phyloP scores from a whole-genome alignment of 2,888 invertebrate species.

The Pinctada fucata region DNA sequence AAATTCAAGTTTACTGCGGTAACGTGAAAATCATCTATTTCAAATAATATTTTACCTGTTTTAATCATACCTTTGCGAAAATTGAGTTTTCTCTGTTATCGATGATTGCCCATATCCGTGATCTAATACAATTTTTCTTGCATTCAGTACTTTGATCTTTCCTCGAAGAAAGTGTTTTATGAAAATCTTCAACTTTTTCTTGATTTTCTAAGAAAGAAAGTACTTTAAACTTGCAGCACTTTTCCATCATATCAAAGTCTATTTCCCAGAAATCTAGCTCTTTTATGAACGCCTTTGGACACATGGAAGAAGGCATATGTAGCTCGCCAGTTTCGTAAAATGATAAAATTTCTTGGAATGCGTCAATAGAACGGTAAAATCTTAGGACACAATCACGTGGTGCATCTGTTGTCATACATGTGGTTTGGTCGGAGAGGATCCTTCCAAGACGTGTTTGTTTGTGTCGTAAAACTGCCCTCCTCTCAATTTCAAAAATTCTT shows the following conservation, averaged over 20 bases:
- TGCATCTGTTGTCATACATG: too few relatives aligned
- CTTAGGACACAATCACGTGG: background rate
- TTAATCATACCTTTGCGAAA: background rate
- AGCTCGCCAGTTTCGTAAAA: constrained; percentile 47
- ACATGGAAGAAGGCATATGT: constrained; percentile 45
- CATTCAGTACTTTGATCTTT: background rate
- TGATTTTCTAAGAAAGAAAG: background rate
- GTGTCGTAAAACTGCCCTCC: too few relatives aligned
- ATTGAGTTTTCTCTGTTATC: background rate
- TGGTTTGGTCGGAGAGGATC: too few relatives aligned
- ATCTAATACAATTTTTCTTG: background rate
- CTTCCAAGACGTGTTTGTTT: too few relatives aligned
- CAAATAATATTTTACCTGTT: too few relatives aligned
- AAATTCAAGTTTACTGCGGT: too few relatives aligned
- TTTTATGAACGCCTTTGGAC: constrained; percentile 45
- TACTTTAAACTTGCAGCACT: constrained; percentile 28
- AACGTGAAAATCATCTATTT: too few relatives aligned
- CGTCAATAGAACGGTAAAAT: constrained; percentile 33
- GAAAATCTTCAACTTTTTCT: background rate
- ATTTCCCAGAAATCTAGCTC: constrained; percentile 50
- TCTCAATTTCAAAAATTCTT: too few relatives aligned
- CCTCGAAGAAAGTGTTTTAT: background rate
- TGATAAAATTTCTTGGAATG: constrained; percentile 39
- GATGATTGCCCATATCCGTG: background rate
- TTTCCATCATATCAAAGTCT: constrained; percentile 29